Base-by-base conservation (phyloP, 2,797 vertebrate genomes). In the Clarias fuscus region DNA sequence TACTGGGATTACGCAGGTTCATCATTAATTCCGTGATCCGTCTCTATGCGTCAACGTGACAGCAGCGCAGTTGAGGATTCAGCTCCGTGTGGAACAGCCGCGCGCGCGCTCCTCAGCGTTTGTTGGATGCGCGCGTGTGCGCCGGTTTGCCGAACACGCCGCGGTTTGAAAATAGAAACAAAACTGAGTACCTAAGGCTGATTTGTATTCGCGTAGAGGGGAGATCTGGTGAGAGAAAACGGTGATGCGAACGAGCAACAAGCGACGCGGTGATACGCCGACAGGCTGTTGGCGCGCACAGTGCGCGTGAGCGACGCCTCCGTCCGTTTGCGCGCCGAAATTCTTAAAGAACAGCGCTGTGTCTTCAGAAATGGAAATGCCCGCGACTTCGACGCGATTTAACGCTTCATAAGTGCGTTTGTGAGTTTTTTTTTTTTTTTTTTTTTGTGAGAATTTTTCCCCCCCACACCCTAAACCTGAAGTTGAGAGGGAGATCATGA, bases 241-340 rank as follows among this genome's bases (percentile, higher is more conserved):
- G 84, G 88, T 85, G 58, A 64, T 90, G 85, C 82, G 79, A 53
- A 68, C 79, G 78, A 93, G 95, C 95, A 95, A 95, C 95, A 95
- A 95, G 95, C 95, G 91, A 86, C 88, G 89, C 89, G 56, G 86
- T 81, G 85, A 71, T 75, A 65, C 77, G 87, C 88, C 88, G 88
- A 73, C 85, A 62, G 85, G 83, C 59, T 88, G 65, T 5, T 78
- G 79, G 67, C 83, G 91, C 92, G 92, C 92, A 62, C 92, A 75
- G 86, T 88, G 89, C n/a, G 79, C 62, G 40, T 85, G 90, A 90
- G 90, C 80, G 89, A 86, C 86, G 92, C 89, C 62, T 70, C 62
- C 70, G 78, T 91, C 83, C 82, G 58, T 71, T 86, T 86, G 37
- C 87, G 75, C 87, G 86, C 53, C 20, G 43, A 37, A 61, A 53